Base-by-base conservation (phyloP, 1,140 invertebrate species). In the Pachyrhynchus sulphureomaculatus region DNA sequence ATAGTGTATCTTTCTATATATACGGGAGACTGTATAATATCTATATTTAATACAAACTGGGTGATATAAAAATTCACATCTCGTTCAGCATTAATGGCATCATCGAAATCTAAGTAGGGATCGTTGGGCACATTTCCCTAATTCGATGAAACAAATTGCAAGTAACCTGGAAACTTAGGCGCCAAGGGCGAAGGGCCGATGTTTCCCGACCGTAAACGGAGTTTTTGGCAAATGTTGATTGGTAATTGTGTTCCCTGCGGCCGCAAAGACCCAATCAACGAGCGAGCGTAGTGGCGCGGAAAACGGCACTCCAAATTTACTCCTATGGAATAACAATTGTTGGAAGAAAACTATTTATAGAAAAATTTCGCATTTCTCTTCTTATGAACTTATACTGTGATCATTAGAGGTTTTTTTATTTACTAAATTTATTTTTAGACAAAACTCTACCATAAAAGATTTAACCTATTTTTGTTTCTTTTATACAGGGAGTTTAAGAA, bases 241-340 rank as follows among this genome's bases (percentile, higher is more conserved):
- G 73, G 73, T 75, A 75, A 75, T 75, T 75, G 73, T 68, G 65
- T 68, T 70, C 70, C 67, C 61, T 18, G 64, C 68, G 67, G 66
- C 55, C 62, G 58, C 29, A 24, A 47, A 56, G 60, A 59, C 56
- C 73, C 70, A 70, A 72, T 71, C 70, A 71, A 66, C 64, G 71
- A 66, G 66, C 64, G 67, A 64, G 69, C 55, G 64, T 65, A 68
- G 68, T 74, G 65, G 68, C 62, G 69, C 71, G 68, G 68, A 69
- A 75, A 75, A 71, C 69, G 70, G 58, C 70, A 65, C 68, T 68
- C 69, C 54, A 48, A 56, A 61, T 67, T 62, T 66, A 70, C 70
- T 62, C 49, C 66, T 41, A 33, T 58, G 52, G 68, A 68, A 68
- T 72, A 70, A 68, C 67, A 70, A 67, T 69, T 55, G 64, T 26